Percentiles rank a stretch among this genome's conserved stretches.
phyloP scores from a whole-genome alignment of 2,888 invertebrate species.

The Trimorus sp. region DNA sequence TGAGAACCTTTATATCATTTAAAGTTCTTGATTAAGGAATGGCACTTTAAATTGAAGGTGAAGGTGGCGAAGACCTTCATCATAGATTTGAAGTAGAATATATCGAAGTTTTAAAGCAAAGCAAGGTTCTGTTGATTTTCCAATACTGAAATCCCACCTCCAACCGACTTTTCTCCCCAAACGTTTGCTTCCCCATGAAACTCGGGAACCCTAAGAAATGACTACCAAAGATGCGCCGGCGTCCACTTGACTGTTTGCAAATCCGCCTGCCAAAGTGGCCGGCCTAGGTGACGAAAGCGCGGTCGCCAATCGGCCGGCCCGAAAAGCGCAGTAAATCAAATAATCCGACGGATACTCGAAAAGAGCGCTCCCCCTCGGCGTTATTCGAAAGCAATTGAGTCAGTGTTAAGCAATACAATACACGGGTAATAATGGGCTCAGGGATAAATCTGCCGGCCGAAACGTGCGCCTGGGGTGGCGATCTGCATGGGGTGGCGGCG shows the following conservation, averaged over 20 bases:
- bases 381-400: constrained; percentile 82
- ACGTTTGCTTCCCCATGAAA: no score
- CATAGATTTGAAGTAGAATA: no score
- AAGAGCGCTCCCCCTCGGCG: constrained; percentile 68
- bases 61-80: no score
- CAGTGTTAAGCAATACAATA: constrained; percentile 81
- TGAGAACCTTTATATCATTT: no score
- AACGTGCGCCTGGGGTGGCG: constrained; percentile 70
- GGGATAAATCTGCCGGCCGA: constrained; percentile 79
- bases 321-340: constrained; percentile 81
- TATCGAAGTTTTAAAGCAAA: no score
- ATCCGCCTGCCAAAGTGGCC: constrained; percentile 11
- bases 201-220: no score
- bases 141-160: no score
- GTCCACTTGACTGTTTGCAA: not conserved
- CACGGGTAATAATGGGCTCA: constrained; percentile 81
- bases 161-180: no score
- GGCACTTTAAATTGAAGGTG: no score
- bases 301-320: constrained; percentile 45
- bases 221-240: no score
- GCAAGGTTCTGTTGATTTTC: no score
- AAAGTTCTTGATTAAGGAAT: no score
- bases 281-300: constrained; percentile 53
- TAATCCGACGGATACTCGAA: constrained; percentile 79
- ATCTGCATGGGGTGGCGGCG: constrained; percentile 74